A percentile compares a stretch with the other conserved stretches of the same genome.
These are phyloP conservation scores for Drosophila lini DNA, from an alignment of 1,140 invertebrate genomes.

Conservation along the genomic window DNA sequence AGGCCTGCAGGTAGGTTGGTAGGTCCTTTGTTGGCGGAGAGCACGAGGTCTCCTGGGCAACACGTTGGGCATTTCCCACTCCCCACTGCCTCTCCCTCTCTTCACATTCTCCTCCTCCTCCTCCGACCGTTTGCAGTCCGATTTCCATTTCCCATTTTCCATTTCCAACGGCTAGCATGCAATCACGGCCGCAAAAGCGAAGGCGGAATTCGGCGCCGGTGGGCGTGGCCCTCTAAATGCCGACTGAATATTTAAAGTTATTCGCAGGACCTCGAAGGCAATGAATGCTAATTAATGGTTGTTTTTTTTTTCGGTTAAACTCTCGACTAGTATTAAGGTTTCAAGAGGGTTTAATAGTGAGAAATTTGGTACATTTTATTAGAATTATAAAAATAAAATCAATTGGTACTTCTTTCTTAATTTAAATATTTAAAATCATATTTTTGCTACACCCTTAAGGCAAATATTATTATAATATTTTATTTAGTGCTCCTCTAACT, in stretches of 20 bases:
- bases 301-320: neutral
- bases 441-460: too few species aligned
- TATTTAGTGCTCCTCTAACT: neutral
- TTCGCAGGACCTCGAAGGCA: neutral
- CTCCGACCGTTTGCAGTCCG: neutral
- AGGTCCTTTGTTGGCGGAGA: slow-evolving; percentile 23
- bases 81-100: too few species aligned
- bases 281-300: slow-evolving; percentile 17
- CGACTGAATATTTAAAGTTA: slow-evolving; percentile 23
- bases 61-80: slow-evolving; percentile 44
- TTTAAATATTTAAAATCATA: too few species aligned
- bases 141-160: slow-evolving; percentile 33
- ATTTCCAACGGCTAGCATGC: slow-evolving; percentile 31
- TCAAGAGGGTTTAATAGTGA: neutral
- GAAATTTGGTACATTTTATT: neutral
- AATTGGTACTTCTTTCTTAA: too few species aligned
- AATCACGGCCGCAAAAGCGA: slow-evolving; percentile 21
- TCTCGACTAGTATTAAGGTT: neutral
- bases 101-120: neutral
- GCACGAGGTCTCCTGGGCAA: slow-evolving; percentile 35
- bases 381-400: neutral
- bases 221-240: slow-evolving; percentile 34
- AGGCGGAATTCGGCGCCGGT: slow-evolving; percentile 10
- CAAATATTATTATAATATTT: neutral
- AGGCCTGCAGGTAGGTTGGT: neutral